Evolutionary conservation across 2,888 invertebrate species (phyloP).

Genomic region (Polyommatus iphigenia): DNA sequence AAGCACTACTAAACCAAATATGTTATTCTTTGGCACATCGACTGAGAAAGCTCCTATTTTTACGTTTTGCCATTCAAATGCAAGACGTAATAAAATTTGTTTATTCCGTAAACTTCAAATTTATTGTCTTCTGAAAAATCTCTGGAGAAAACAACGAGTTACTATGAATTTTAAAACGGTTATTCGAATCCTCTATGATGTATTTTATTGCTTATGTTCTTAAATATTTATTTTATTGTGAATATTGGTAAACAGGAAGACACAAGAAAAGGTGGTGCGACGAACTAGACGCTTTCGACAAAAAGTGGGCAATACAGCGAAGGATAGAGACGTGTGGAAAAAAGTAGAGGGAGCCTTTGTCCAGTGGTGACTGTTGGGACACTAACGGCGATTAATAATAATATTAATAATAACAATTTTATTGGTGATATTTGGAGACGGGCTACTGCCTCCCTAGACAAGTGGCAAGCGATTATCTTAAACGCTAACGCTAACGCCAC

Average conservation of each 20-base stretch:
- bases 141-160: background rate
- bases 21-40: background rate
- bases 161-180: constrained; percentile 9
- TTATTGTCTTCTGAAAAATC: constrained; percentile 2
- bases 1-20: background rate
- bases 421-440: no score
- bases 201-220: background rate
- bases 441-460: no score
- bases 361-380: no score
- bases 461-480: no score
- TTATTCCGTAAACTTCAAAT: constrained; percentile 1
- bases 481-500: no score
- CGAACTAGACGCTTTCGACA: no score
- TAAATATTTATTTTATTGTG: background rate
- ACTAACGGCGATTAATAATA: no score
- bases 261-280: no score
- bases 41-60: background rate
- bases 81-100: constrained; percentile 6
- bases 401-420: no score
- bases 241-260: background rate
- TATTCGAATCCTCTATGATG: background rate
- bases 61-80: constrained; percentile 5
- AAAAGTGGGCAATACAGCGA: no score
- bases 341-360: no score
- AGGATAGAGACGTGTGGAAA: no score